Base-by-base conservation (phyloP, 2,888 invertebrate species). In the Maniola hyperantus region DNA sequence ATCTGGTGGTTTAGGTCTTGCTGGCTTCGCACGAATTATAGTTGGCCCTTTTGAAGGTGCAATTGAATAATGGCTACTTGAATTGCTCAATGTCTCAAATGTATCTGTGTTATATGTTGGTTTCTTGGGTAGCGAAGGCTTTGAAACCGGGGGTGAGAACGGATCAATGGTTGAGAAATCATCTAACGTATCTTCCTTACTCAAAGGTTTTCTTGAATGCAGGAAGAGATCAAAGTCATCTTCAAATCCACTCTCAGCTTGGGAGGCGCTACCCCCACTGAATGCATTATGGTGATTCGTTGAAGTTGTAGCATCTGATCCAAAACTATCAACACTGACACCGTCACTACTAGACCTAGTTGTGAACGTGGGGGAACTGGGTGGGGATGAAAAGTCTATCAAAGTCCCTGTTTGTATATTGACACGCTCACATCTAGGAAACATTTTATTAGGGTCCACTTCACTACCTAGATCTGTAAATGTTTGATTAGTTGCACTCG, bases 181-280 rank as follows among this genome's bases (percentile, higher is more conserved):
- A 76, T 94, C 94, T 61, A 91, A 82, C 10, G 88, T 89, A 53
- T 88, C 85, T 10, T 88, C 86, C 78, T 88, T 85, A 76, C 80
- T 77, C 39, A 83, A 74, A 57, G 79, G 80, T 76, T 90, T 93
- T 76, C 88, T 86, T 70, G 91, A 83, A 73, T 87, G 87, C 5
- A 95, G 90, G 76, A 95, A 94, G 55, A 95, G 90, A 80, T 96
- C 96, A 82, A 96, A 96, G 81, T 97, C 97, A 88, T 97, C 97
- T 83, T 97, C 97, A 80, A 97, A 97, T 5, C 96, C 96, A 85
- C 96, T 96, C 80, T 96, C 96, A 53, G 95, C 94, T 79, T 95
- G 95, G 5, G 96, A 96, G 7, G 94, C 94, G 78, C 94, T 95
- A 15, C 95, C 95, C 76, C 94, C 94, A 73, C 91, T 93, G 50